Evolutionary conservation across 2,888 invertebrate species (phyloP).

Genomic region (Ophonus ardosiacus): DNA sequence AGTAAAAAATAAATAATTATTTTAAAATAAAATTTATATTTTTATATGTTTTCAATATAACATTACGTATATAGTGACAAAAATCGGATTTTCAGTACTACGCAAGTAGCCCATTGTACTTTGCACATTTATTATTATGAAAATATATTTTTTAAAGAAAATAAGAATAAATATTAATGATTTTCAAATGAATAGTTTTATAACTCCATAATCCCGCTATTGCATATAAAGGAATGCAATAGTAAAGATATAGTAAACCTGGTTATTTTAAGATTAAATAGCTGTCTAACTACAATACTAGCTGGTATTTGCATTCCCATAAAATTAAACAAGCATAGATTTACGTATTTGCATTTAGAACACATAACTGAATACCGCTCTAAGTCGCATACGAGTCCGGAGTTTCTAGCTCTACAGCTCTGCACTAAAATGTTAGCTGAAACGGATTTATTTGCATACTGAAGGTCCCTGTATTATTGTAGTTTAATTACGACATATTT

Average conservation of each 20-base stretch:
- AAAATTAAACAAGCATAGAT: conserved; percentile 43
- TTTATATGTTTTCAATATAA: too few species aligned
- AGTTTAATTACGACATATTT: too few species aligned
- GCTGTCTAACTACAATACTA: conserved; percentile 1
- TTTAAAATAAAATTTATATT: too few species aligned
- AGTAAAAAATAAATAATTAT: too few species aligned
- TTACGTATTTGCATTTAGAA: conserved; percentile 35
- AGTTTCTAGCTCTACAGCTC: background rate
- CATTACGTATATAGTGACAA: too few species aligned
- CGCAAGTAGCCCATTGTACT: too few species aligned
- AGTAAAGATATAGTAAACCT: conserved; percentile 5
- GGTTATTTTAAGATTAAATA: conserved; percentile 7
- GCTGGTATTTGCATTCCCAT: conserved; percentile 28
- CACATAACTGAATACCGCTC: conserved; percentile 5
- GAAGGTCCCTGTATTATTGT: background rate
- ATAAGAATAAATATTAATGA: too few species aligned
- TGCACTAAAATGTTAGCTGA: conserved; percentile 14
- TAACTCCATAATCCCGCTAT: background rate
- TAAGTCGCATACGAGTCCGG: conserved; percentile 6
- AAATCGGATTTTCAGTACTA: too few species aligned
- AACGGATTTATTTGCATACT: conserved; percentile 24
- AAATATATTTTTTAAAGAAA: too few species aligned
- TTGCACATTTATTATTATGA: too few species aligned
- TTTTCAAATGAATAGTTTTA: too few species aligned
- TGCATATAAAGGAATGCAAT: background rate